Evolutionary conservation across 2,888 invertebrate species (phyloP), one percentile per base, ranked within the genome.

Genomic region (Cylloceria caligata): DNA sequence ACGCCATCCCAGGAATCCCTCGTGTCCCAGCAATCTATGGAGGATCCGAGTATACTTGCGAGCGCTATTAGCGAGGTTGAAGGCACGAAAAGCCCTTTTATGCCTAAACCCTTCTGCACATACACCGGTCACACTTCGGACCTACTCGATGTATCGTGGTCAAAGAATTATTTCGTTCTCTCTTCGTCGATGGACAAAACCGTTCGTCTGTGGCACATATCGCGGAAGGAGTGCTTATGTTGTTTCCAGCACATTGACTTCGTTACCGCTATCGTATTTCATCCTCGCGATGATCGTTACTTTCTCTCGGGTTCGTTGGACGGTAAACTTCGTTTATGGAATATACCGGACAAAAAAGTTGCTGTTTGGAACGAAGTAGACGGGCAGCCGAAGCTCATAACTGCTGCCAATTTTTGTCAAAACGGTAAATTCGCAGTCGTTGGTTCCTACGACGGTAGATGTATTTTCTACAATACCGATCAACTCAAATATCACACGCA

Each of bases 181-280:
- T 98, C 99, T 0, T 98, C 98, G 42, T 99, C 98, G 2, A 99
- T 99, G 99, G 99, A 99, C 92, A 98, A 99, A 93, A 99, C 99
- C 0, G 99, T 99, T 1, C 94, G 98, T 65, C 93, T 99, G 80
- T 99, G 99, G 99, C 99, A 99, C 93, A 98, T 99, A 83, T 98
- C 99, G 0, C 94, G 99, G 45, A 97, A 97, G 88, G 99, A 99
- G 93, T 99, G 99, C 91, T 95, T 99, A 0, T 99, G 99, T 92
- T 99, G 99, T 91, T 99, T 99, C 93, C 99, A 99, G 92, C 99
- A 99, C 92, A 98, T 99, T 85, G 99, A 99, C 93, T 99, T 99
- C 92, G 99, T 99, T 72, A 99, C 99, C 0, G 99, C 99, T 0
- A 99, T 99, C 88, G 99, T 98, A 72, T 99, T 99, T 93, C 99